Evolutionary conservation across 2,888 invertebrate genomes (phyloP).

Genomic region (Autographa gamma): DNA sequence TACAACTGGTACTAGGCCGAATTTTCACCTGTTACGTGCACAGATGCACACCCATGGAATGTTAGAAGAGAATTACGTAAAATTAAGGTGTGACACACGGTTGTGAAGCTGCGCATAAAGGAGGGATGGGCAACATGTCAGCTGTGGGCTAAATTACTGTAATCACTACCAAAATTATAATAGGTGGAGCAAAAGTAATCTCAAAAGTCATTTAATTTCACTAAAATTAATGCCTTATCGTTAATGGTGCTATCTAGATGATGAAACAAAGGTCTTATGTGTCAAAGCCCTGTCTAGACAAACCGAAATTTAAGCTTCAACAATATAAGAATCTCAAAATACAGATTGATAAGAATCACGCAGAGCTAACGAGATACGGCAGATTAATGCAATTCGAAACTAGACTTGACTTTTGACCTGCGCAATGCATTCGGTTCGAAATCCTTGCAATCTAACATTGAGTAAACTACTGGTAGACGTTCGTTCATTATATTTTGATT

Average conservation of each 20-base stretch:
- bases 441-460: slow-evolving; percentile 29
- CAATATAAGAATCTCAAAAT: not conserved
- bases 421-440: slow-evolving; percentile 14
- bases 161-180: not conserved
- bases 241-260: not conserved
- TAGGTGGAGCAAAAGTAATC: not conserved
- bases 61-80: slow-evolving; percentile 8
- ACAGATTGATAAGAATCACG: too few species aligned
- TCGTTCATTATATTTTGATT: not conserved
- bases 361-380: not conserved
- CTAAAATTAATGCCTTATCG: not conserved
- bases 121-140: slow-evolving; percentile 2
- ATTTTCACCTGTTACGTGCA: slow-evolving; percentile 9
- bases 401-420: not conserved
- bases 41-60: slow-evolving; percentile 7
- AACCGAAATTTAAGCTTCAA: not conserved
- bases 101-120: not conserved
- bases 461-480: slow-evolving; percentile 33
- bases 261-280: not conserved
- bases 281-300: not conserved
- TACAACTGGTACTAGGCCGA: slow-evolving; percentile 6
- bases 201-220: not conserved
- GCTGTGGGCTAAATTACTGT: not conserved
- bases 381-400: not conserved
- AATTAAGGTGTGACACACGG: slow-evolving; percentile 1